Conservation (phyloP, 2,797 vertebrate species). For the Scyliorhinus canicula region DNA sequence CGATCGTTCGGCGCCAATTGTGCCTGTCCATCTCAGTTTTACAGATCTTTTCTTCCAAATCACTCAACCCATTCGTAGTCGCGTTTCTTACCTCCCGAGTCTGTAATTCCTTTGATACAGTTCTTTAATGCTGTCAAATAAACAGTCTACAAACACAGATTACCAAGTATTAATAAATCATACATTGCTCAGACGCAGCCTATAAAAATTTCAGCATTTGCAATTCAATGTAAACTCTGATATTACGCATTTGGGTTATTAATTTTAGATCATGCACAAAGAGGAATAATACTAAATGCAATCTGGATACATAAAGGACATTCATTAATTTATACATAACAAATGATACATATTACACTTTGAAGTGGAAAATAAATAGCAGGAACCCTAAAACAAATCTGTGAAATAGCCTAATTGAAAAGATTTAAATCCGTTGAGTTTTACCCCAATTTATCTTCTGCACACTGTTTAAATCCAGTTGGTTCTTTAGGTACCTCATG, state of each 20-base stretch:
- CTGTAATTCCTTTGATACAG: neutral
- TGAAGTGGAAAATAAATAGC: conserved; percentile 11
- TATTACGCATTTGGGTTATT: conserved; percentile 3
- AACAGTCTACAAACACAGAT: conserved; percentile 14
- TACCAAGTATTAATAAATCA: conserved; percentile 29
- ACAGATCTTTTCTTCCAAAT: neutral
- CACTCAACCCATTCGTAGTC: neutral
- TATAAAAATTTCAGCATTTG: conserved; percentile 22
- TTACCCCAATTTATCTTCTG: neutral
- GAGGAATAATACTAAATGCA: neutral
- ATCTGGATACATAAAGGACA: neutral
- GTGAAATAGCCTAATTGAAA: neutral
- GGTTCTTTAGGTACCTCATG: neutral
- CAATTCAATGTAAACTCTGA: conserved; percentile 2
- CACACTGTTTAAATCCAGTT: neutral
- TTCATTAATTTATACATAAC: neutral
- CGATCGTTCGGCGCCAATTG: neutral
- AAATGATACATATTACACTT: neutral
- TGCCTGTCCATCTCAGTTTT: neutral
- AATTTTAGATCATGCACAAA: neutral
- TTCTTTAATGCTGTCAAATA: neutral
- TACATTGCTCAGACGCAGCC: neutral
- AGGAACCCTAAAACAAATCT: neutral
- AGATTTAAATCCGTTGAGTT: neutral
- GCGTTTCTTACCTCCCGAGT: neutral